Evolutionary conservation across 1,140 invertebrate species (phyloP), one percentile per base, ranked within the genome.

Genomic region (Listronotus oregonensis): DNA sequence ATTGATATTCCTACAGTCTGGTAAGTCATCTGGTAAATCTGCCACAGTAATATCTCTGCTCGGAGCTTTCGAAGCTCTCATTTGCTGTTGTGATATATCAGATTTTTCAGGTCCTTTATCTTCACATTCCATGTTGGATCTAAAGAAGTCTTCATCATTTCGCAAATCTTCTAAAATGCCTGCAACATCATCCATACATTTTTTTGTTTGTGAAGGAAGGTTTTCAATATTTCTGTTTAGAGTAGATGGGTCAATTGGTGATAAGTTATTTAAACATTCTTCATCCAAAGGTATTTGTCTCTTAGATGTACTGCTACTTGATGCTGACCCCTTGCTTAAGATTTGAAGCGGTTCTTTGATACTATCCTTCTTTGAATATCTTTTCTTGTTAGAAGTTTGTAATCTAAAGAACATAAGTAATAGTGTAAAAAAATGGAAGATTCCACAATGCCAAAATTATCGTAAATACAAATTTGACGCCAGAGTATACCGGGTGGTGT

Each of bases 61-160:
- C 2, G 14, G n/a, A 1, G 1, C 7, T 4, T 44, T 14, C n/a
- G 14, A 21, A 6, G 6, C 1, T 21, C 10, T 51, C 6, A 11
- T 11, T 10, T 9, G 7, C 21, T 7, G 9, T 27, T 18, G n/a
- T 49, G 50, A 3, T 37, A 44, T 10, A 40, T 51, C 37, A 40
- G 46, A 11, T 40, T 15, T 54, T 52, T 59, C 17, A 43, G 43
- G 42, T 14, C 14, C 12, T 18, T 32, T 18, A 31, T 44, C 37
- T 12, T 50, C n/a, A 21, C 12, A 18, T 21, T 56, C 54, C 21
- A 44, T 39, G 9, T 14, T 21, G 18, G 8, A 12, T 43, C 34
- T 27, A 21, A 60, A 59, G 49, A 60, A 60, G 32, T 56, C 54
- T 11, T 34, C 44, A 42, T 49, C 46, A 17, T 60, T 47, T 11